Percentiles rank a stretch among this genome's conserved stretches.
phyloP scores from a whole-genome alignment of 2,888 invertebrate genomes.

The Pheosia gnoma region DNA sequence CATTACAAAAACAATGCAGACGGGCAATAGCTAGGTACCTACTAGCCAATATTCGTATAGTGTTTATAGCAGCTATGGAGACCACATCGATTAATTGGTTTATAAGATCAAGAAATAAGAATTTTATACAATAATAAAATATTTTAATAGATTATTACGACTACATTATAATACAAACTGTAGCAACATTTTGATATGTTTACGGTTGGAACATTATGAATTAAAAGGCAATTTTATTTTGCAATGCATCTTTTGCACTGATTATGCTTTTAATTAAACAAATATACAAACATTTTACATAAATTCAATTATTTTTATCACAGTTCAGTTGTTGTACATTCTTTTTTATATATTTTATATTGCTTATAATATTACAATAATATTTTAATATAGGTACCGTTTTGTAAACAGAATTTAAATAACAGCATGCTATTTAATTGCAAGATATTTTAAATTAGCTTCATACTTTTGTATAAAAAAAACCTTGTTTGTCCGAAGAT shows the following conservation, averaged over 20 bases:
- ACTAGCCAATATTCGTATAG: neutral
- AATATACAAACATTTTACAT: conserved; percentile 62
- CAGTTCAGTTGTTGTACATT: conserved; percentile 74
- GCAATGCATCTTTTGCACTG: conserved; percentile 82
- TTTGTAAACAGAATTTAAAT: conserved; percentile 53
- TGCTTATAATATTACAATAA: conserved; percentile 49
- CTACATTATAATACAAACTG: too few relatives aligned
- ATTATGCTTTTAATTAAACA: conserved; percentile 74
- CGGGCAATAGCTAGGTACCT: neutral
- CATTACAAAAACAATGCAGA: too few relatives aligned
- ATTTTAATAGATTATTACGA: too few relatives aligned
- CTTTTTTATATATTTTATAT: conserved; percentile 71
- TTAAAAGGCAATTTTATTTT: conserved; percentile 46
- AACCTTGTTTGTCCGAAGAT: conserved; percentile 25
- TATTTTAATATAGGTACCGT: conserved; percentile 51
- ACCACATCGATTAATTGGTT: too few relatives aligned
- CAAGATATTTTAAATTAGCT: conserved; percentile 10
- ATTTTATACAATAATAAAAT: too few relatives aligned
- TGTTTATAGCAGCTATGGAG: too few relatives aligned
- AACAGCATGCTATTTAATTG: conserved; percentile 17
- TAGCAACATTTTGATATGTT: too few relatives aligned
- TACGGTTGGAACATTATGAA: too few relatives aligned
- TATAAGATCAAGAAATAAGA: too few relatives aligned
- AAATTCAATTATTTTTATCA: conserved; percentile 73
- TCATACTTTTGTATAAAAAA: conserved; percentile 3